Evolutionary conservation across 2,888 invertebrate genomes (phyloP), one percentile per base, ranked within the genome.

Genomic region (Xanthostigma xanthostigma): DNA sequence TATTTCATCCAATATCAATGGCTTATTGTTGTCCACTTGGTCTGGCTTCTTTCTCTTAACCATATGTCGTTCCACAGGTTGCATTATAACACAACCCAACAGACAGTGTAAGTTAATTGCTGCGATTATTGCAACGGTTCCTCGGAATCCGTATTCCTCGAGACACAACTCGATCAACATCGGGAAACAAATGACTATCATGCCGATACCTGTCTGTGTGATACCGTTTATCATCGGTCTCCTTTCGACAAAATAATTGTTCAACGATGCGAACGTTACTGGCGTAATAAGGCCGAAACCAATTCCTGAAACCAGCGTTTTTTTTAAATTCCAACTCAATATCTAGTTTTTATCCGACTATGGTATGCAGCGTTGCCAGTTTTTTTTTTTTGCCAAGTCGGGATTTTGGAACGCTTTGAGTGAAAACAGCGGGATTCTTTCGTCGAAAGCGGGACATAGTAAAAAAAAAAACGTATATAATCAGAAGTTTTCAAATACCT

Each of bases 281-380:
- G 85, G 84, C 51, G 84, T 70, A 69, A 85, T 78, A 0, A 85
- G 67, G 0, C 86, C 86, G 47, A 83, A 76, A 8, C 83, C 85
- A 11, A 79, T 66, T 13, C 85, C 86, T 76, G 69, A 59, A 37
- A 64, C 48, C 10, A 63, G 56, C 51, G 10, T 10, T 27, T 11
- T 34, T 10, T 17, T 27, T 5, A n/a, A n/a, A 27, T 6, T 6
- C 4, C 6, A 27, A 27, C 27, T 27, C 6, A 6, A 27, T 27
- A 27, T 27, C 27, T 27, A 17, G 3, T 27, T 27, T 27, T 27
- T 6, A 27, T 27, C 27, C 3, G 5, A 27, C 17, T 17, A 17
- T 17, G 17, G 17, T 17, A 4, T n/a, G n/a, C n/a, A n/a, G n/a
- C n/a, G n/a, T n/a, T n/a, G n/a, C n/a, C n/a, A n/a, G n/a, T n/a